phyloP scores from a whole-genome alignment of 1,140 invertebrate genomes.

The Zeugodacus cucurbitae region DNA sequence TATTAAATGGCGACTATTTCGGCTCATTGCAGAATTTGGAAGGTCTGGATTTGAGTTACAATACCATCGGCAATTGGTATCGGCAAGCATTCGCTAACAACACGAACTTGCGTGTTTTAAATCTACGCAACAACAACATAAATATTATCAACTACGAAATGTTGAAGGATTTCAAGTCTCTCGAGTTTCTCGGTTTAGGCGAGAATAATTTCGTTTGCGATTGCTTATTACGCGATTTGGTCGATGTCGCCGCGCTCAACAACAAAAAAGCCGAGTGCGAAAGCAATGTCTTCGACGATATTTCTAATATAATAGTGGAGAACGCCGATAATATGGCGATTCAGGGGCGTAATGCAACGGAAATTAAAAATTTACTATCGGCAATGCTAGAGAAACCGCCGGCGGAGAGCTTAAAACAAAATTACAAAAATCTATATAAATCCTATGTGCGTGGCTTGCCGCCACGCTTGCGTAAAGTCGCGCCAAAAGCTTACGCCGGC shows the following conservation, averaged over 20 bases:
- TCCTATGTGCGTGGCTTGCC: background rate
- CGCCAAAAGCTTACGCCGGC: background rate
- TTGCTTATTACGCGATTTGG: constrained; percentile 67
- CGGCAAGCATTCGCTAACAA: constrained; percentile 61
- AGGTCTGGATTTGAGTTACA: constrained; percentile 68
- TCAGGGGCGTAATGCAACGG: too few relatives aligned
- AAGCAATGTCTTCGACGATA: constrained; percentile 42
- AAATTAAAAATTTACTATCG: background rate
- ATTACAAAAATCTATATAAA: background rate
- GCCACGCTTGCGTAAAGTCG: background rate
- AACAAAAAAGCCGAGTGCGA: constrained; percentile 55
- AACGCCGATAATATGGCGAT: too few relatives aligned
- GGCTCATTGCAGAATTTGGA: constrained; percentile 63
- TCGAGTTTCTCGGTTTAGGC: constrained; percentile 64
- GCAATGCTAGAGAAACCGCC: background rate
- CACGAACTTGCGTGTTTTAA: constrained; percentile 64
- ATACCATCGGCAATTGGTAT: constrained; percentile 69
- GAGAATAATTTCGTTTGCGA: constrained; percentile 70
- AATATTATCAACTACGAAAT: constrained; percentile 68
- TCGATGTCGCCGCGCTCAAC: constrained; percentile 62
- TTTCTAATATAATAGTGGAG: background rate
- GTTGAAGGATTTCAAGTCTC: constrained; percentile 64
- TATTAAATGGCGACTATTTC: constrained; percentile 52
- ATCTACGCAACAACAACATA: constrained; percentile 68
- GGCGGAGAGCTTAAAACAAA: background rate